Evolutionary conservation across 1,140 invertebrate genomes (phyloP).

Genomic region (Atta colombica): DNA sequence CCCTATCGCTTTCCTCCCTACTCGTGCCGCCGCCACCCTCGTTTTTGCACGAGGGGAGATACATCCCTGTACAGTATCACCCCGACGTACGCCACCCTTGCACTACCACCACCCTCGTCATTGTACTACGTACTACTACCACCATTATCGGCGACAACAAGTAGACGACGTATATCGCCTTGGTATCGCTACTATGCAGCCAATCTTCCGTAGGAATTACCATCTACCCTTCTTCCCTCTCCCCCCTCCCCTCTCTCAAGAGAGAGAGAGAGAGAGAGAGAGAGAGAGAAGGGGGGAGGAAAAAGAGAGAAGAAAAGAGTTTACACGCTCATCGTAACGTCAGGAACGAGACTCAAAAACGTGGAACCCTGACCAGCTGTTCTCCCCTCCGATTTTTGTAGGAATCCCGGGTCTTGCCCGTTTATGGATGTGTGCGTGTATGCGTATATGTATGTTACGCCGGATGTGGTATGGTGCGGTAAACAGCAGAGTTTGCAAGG

Average conservation of each 20-base stretch:
- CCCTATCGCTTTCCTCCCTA: not conserved
- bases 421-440: not conserved
- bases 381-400: slow-evolving; percentile 55
- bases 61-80: slow-evolving; percentile 54
- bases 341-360: slow-evolving; percentile 65
- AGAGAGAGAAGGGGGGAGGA: not conserved
- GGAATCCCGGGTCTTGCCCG: not conserved
- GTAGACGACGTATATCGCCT: slow-evolving; percentile 66
- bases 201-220: slow-evolving; percentile 76
- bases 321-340: slow-evolving; percentile 58
- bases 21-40: slow-evolving; percentile 48
- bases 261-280: too few species aligned
- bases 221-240: not conserved
- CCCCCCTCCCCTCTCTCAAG: not conserved
- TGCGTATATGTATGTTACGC: not conserved
- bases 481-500: slow-evolving; percentile 44
- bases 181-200: slow-evolving; percentile 71
- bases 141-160: slow-evolving; percentile 59
- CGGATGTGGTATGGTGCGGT: slow-evolving; percentile 35
- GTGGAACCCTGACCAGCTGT: slow-evolving; percentile 65
- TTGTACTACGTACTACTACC: slow-evolving; percentile 46
- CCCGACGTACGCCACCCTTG: slow-evolving; percentile 53
- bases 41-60: slow-evolving; percentile 64
- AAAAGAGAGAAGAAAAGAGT: slow-evolving; percentile 15
- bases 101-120: slow-evolving; percentile 29